Evolutionary conservation across 2,888 invertebrate genomes (phyloP).

Genomic region (Ectemnius lituratus): DNA sequence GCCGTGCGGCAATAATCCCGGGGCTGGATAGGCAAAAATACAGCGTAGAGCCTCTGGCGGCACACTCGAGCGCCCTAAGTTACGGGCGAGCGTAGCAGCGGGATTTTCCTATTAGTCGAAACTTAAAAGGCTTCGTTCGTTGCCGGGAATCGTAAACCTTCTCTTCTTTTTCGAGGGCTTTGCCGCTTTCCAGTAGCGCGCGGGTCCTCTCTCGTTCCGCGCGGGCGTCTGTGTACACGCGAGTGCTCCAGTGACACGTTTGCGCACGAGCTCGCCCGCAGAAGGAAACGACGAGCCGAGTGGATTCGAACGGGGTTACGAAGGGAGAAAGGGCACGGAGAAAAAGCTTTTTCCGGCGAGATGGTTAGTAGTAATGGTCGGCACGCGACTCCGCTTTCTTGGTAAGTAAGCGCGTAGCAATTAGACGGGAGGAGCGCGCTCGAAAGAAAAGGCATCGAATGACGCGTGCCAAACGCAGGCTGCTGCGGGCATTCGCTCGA

Average conservation of each 20-base stretch:
- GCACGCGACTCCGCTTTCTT: slow-evolving; percentile 46
- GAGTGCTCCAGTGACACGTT: slow-evolving; percentile 4
- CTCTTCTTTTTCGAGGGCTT: no score
- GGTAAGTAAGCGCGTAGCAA: slow-evolving; percentile 52
- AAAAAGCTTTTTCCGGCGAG: slow-evolving; percentile 12
- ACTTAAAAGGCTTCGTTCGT: no score
- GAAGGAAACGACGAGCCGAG: not conserved
- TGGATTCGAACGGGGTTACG: not conserved
- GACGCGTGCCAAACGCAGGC: slow-evolving; percentile 42
- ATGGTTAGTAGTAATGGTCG: slow-evolving; percentile 30
- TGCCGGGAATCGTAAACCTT: no score
- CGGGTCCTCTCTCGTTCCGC: no score
- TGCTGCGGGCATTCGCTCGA: slow-evolving; percentile 52
- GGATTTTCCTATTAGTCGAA: no score
- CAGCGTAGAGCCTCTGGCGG: no score
- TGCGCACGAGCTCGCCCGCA: not conserved
- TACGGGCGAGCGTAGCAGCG: no score
- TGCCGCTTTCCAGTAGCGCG: no score
- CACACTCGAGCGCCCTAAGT: no score
- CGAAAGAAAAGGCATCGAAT: slow-evolving; percentile 42
- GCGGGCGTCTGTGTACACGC: not conserved
- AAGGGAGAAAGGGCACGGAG: not conserved
- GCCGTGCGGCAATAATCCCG: no score
- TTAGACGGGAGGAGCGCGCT: slow-evolving; percentile 49
- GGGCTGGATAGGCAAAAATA: no score